Percentiles rank a stretch among this genome's conserved stretches.
These are phyloP conservation scores for Diuraphis noxia DNA, from an alignment of 1,140 invertebrate genomes.

Conservation along the genomic window DNA sequence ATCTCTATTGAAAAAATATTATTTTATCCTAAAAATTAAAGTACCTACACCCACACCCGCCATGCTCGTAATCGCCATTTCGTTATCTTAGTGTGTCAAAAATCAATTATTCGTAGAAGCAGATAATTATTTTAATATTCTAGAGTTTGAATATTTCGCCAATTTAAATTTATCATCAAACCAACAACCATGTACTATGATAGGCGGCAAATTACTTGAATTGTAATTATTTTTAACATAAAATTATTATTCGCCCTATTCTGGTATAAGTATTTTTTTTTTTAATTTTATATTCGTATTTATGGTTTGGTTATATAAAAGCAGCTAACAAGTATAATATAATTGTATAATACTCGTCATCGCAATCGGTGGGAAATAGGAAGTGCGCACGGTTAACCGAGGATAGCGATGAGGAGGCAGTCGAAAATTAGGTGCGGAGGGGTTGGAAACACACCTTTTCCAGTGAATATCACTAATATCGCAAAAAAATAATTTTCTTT, in stretches of 20 bases:
- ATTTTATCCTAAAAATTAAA: neutral
- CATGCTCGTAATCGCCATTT: conserved; percentile 35
- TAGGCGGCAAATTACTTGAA: neutral
- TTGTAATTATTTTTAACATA: conserved; percentile 23
- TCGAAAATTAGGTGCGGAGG: conserved; percentile 33
- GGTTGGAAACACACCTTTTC: conserved; percentile 45
- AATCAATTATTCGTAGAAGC: conserved; percentile 29
- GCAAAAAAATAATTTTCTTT: conserved; percentile 19
- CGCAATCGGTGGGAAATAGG: conserved; percentile 47
- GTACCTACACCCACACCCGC: neutral
- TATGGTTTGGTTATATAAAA: neutral
- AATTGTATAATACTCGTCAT: neutral
- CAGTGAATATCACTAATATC: conserved; percentile 40
- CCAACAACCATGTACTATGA: neutral
- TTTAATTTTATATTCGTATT: neutral
- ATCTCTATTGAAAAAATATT: neutral
- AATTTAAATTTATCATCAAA: conserved; percentile 8
- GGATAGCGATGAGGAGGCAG: neutral
- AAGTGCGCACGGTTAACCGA: conserved; percentile 52
- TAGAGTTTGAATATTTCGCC: conserved; percentile 28
- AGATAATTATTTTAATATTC: conserved; percentile 35
- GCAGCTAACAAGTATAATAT: neutral
- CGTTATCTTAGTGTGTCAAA: conserved; percentile 32
- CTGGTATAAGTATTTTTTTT: neutral
- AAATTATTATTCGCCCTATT: neutral